Evolutionary conservation across 2,888 invertebrate genomes (phyloP).

Genomic region (Drosophila robusta): DNA sequence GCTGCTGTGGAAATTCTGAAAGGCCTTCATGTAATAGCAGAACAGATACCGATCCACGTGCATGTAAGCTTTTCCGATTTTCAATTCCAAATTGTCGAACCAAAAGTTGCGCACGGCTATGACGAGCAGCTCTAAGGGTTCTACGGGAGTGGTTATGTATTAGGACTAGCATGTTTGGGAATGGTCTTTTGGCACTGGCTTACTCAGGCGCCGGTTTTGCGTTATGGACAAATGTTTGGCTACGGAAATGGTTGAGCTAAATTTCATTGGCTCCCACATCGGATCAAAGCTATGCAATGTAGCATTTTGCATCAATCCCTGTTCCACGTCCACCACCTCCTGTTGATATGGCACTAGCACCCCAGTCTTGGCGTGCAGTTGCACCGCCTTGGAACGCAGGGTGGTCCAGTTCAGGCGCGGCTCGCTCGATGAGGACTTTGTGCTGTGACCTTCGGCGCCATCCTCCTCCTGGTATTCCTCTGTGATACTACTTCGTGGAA

Average conservation of each 20-base stretch:
- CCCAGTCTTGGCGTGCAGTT: background rate
- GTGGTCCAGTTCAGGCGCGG: background rate
- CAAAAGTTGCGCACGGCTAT: constrained; percentile 9
- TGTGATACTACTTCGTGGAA: too few relatives aligned
- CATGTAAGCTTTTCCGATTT: constrained; percentile 19
- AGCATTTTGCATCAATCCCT: background rate
- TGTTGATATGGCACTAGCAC: background rate
- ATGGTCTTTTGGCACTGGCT: background rate
- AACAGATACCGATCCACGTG: constrained; percentile 41
- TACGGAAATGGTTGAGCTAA: background rate
- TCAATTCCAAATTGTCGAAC: constrained; percentile 39
- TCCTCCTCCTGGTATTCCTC: background rate
- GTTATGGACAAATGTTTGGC: constrained; percentile 2
- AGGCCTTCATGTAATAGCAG: constrained; percentile 7
- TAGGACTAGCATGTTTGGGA: too few relatives aligned
- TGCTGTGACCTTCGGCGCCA: background rate
- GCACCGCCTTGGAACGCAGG: constrained; percentile 7
- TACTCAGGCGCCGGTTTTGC: constrained; percentile 1
- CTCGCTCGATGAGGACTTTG: background rate
- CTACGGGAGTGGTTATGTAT: constrained; percentile 3
- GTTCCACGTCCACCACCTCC: background rate
- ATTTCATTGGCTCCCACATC: too few relatives aligned
- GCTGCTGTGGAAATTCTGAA: accelerated
- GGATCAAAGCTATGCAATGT: background rate
- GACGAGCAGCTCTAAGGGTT: constrained; percentile 4